A percentile compares a stretch with the other conserved stretches of the same genome.
Conservation (phyloP, 2,113 vertebrate genomes). For the Lampris incognitus region DNA sequence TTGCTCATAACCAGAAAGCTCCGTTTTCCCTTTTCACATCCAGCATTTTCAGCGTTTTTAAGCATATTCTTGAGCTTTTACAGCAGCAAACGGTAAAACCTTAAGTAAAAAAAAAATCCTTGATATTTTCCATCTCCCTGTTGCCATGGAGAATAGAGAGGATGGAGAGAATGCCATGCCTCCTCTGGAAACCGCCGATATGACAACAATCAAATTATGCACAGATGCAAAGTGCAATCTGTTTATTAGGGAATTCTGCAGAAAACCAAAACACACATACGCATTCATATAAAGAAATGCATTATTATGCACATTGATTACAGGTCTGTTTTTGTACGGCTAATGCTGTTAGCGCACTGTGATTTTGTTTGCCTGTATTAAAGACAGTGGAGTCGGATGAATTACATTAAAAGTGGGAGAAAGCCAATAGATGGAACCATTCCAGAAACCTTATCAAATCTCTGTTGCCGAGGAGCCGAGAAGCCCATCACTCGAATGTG, state of each 20-base stretch:
- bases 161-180: slow-evolving; percentile 23
- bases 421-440: slow-evolving; percentile 54
- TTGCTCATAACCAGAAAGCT: slow-evolving; percentile 39
- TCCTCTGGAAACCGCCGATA: slow-evolving; percentile 52
- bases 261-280: slow-evolving; percentile 56
- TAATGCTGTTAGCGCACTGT: slow-evolving; percentile 58
- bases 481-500: slow-evolving; percentile 44
- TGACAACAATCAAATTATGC: slow-evolving; percentile 68
- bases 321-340: slow-evolving; percentile 51
- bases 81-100: slow-evolving; percentile 56
- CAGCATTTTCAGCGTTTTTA: slow-evolving; percentile 44
- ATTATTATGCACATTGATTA: slow-evolving; percentile 43
- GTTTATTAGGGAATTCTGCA: slow-evolving; percentile 41
- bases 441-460: slow-evolving; percentile 62
- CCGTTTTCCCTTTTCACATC: slow-evolving; percentile 39
- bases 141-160: slow-evolving; percentile 18
- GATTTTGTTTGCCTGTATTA: slow-evolving; percentile 37
- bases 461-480: slow-evolving; percentile 30
- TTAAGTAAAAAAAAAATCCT: slow-evolving; percentile 27
- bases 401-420: slow-evolving; percentile 38
- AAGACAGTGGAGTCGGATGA: slow-evolving; percentile 42
- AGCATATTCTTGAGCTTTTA: slow-evolving; percentile 39
- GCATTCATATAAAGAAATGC: slow-evolving; percentile 59
- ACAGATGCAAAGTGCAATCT: slow-evolving; percentile 56
- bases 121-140: slow-evolving; percentile 45